Percentiles rank a stretch among this genome's conserved stretches.
Evolutionary conservation across 1,140 invertebrate species (phyloP).

Genomic region (Pemphigus obesinymphae): DNA sequence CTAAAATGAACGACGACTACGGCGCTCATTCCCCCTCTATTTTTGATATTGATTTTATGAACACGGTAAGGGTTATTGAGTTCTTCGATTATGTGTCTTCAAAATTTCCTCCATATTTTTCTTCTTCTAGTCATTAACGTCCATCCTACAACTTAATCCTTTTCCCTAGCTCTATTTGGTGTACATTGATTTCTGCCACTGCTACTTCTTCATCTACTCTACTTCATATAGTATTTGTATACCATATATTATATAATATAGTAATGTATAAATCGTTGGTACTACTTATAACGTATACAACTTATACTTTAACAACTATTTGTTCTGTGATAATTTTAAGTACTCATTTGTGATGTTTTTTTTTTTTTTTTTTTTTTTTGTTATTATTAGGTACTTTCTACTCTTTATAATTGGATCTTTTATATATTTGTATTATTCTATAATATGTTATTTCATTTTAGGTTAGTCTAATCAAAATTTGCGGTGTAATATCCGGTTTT

Average conservation of each 20-base stretch:
- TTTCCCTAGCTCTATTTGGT: too few species aligned
- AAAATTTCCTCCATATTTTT: not conserved
- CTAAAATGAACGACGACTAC: not conserved
- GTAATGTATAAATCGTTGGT: not conserved
- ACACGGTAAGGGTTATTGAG: not conserved
- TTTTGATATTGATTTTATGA: not conserved
- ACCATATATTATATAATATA: not conserved
- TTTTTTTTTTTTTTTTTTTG: not conserved
- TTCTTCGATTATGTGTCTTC: not conserved
- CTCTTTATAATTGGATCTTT: slow-evolving; percentile 29
- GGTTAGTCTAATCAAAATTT: slow-evolving; percentile 32
- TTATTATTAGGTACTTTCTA: not conserved
- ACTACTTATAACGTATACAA: too few species aligned
- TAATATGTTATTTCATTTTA: not conserved
- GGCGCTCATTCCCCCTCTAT: not conserved
- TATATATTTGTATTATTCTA: slow-evolving; percentile 1
- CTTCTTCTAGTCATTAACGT: not conserved
- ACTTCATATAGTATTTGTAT: not conserved
- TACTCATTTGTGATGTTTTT: slow-evolving; percentile 10
- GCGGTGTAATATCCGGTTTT: slow-evolving; percentile 33
- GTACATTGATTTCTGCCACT: not conserved
- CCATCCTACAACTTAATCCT: not conserved
- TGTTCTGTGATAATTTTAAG: slow-evolving; percentile 35
- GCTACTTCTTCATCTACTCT: too few species aligned
- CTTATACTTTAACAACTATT: slow-evolving; percentile 25